These are phyloP conservation scores for Flexamia atlantica DNA, from an alignment of 2,888 invertebrate species.

Conservation along the genomic window DNA sequence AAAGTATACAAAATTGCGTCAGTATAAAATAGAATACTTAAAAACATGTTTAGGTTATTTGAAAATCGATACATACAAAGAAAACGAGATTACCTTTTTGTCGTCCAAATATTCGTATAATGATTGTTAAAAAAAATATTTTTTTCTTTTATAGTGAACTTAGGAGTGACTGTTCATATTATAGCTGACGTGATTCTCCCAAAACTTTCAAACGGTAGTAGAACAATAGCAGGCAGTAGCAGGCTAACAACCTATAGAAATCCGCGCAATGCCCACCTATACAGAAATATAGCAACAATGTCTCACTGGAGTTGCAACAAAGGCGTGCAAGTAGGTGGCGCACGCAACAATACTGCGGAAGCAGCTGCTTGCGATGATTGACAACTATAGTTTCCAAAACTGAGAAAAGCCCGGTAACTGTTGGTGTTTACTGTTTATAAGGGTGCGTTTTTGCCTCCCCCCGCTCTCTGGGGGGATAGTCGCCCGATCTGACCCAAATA, in stretches of 20 bases:
- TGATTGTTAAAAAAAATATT: too few species aligned
- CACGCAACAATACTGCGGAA: slow-evolving; percentile 18
- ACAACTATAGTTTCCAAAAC: slow-evolving; percentile 59
- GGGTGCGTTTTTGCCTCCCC: slow-evolving; percentile 48
- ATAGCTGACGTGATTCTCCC: too few species aligned
- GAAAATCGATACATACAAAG: too few species aligned
- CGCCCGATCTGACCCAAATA: slow-evolving; percentile 58
- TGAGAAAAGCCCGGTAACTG: slow-evolving; percentile 54
- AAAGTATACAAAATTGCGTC: too few species aligned
- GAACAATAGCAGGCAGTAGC: neutral
- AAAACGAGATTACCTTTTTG: too few species aligned
- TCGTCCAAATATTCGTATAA: too few species aligned
- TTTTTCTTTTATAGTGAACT: too few species aligned
- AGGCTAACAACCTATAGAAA: neutral
- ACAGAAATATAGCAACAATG: neutral
- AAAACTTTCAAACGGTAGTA: too few species aligned
- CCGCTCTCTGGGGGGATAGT: neutral
- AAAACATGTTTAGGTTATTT: too few species aligned
- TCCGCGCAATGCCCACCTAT: neutral
- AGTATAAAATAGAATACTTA: too few species aligned
- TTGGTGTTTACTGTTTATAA: slow-evolving; percentile 49
- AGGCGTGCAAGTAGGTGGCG: neutral
- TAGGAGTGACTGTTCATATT: too few species aligned
- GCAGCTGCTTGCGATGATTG: slow-evolving; percentile 29
- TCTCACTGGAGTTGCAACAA: neutral